Conservation (phyloP, 2,113 vertebrate genomes). For the Phyllostomus discolor region DNA sequence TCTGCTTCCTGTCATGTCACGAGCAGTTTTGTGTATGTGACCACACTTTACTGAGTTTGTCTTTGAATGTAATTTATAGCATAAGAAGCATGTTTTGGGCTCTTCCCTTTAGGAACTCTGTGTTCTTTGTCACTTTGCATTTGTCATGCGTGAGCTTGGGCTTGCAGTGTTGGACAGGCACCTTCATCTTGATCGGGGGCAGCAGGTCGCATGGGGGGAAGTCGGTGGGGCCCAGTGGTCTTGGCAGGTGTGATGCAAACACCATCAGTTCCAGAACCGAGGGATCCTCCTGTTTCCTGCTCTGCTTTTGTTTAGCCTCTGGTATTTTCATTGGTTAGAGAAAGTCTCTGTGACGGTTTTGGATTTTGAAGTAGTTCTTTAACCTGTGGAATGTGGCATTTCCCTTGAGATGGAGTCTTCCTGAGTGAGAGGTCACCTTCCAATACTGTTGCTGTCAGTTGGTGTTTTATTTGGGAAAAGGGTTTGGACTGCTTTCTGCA, state of each 20-base stretch:
- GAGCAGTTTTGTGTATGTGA: not conserved
- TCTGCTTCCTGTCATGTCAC: not conserved
- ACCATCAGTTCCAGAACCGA: not conserved
- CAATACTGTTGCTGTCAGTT: not conserved
- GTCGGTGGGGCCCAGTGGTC: not conserved
- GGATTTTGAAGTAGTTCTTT: not conserved
- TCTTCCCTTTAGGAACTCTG: not conserved
- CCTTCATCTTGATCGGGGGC: not conserved
- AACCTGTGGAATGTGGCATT: not conserved
- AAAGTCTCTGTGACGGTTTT: not conserved
- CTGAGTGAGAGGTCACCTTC: not conserved
- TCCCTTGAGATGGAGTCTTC: not conserved
- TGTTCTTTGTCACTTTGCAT: not conserved
- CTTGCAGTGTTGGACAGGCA: not conserved
- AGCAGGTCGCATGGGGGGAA: accelerated
- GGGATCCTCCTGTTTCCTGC: not conserved
- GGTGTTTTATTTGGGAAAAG: not conserved
- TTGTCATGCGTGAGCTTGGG: not conserved
- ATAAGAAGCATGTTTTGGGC: not conserved
- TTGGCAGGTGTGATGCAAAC: not conserved
- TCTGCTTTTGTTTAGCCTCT: not conserved
- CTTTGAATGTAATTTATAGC: not conserved
- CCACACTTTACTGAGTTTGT: not conserved
- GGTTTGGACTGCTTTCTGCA: not conserved
- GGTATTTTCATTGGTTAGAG: not conserved